Evolutionary conservation across 1,140 invertebrate genomes (phyloP).

Genomic region (Cydia strobilella): DNA sequence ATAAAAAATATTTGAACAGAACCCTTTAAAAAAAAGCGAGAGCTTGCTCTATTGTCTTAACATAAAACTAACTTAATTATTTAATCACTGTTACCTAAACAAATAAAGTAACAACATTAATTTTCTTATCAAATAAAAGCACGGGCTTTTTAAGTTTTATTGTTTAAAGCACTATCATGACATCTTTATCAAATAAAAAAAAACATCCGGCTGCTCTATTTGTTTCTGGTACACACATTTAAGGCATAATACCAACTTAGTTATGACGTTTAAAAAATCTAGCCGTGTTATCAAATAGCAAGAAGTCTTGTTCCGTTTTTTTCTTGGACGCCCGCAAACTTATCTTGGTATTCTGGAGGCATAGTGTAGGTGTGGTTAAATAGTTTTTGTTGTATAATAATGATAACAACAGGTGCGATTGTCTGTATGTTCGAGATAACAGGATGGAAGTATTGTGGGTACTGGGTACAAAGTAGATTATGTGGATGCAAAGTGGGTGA

Average conservation of each 20-base stretch:
- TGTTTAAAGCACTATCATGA: conserved; percentile 4
- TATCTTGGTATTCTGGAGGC: background rate
- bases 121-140: conserved; percentile 5
- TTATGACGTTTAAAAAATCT: background rate
- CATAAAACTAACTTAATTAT: background rate
- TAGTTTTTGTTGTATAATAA: conserved; percentile 29
- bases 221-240: background rate
- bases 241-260: background rate
- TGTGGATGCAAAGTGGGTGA: conserved; percentile 18
- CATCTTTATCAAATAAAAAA: conserved; percentile 29
- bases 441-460: background rate
- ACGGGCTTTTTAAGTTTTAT: conserved; percentile 2
- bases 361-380: conserved; percentile 10
- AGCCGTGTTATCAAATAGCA: background rate
- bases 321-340: background rate
- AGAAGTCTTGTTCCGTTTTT: background rate
- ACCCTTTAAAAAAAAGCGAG: background rate
- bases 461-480: background rate
- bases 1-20: no score
- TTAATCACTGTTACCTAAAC: background rate
- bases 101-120: background rate
- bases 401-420: conserved; percentile 31
- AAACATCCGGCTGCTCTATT: conserved; percentile 24
- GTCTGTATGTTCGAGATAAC: conserved; percentile 17
- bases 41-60: background rate